phyloP scores from a whole-genome alignment of 2,797 vertebrate species.

The Australoheros facetus region DNA sequence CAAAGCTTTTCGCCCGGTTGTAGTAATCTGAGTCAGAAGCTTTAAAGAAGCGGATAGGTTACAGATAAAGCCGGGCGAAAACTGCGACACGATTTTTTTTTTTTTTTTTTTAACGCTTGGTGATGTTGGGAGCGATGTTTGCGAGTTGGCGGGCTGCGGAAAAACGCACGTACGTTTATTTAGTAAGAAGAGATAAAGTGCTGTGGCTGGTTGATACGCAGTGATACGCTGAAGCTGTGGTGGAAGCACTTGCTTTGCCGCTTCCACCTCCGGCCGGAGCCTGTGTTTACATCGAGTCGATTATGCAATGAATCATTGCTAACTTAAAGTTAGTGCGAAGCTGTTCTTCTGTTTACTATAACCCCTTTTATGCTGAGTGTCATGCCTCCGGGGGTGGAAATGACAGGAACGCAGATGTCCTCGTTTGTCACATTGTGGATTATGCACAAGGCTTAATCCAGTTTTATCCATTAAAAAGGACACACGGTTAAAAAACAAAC shows the following conservation, averaged over 20 bases:
- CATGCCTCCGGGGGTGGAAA: conserved; percentile 10
- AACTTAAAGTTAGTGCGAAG: conserved; percentile 14
- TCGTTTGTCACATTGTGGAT: conserved; percentile 63
- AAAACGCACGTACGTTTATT: not conserved
- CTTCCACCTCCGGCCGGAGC: not conserved
- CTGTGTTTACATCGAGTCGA: not conserved
- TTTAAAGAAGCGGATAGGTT: not conserved
- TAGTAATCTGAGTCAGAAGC: conserved; percentile 24
- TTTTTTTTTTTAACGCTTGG: not conserved
- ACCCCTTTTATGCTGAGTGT: conserved; percentile 18
- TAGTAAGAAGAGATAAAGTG: conserved; percentile 16
- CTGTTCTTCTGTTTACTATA: not conserved
- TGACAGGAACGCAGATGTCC: conserved; percentile 52
- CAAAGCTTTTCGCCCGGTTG: conserved; percentile 6
- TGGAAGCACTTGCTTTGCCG: not conserved
- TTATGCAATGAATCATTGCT: not conserved
- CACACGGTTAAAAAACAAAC: not conserved
- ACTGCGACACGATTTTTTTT: conserved; percentile 30
- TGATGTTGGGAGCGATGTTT: conserved; percentile 9
- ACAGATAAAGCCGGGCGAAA: conserved; percentile 22
- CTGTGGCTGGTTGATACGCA: not conserved
- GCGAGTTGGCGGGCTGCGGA: conserved; percentile 48
- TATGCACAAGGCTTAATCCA: conserved; percentile 62
- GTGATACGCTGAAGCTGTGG: conserved; percentile 14
- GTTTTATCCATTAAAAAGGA: conserved; percentile 33